Evolutionary conservation across 2,797 vertebrate species (phyloP), one percentile per base, ranked within the genome.

Genomic region (Thripadectes ignobilis): DNA sequence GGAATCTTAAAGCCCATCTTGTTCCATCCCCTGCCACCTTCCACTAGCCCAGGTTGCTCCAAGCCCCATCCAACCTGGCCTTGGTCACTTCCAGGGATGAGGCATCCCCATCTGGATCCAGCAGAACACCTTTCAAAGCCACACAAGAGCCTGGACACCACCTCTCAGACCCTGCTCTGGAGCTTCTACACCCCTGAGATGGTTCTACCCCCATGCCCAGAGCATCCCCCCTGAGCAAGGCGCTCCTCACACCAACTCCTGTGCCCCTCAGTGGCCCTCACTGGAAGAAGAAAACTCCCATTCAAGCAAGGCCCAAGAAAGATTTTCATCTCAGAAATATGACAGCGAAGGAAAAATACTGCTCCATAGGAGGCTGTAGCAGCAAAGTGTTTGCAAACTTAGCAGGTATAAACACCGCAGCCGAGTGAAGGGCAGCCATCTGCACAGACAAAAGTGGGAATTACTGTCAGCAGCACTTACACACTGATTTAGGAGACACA

Each of bases 401-500:
- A 32, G 32, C 93, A 92, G 95, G 91, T 79, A 75, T 74, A 84
- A 82, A 45, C 52, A 69, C 85, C n/a, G 11, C 67, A 85, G 89
- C 68, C 29, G 67, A 32, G 86, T 23, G 82, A 96, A 91, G 95
- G 91, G 69, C 87, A 92, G 87, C 89, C 91, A 55, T 90, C 69
- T 86, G 87, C 89, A 78, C 91, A 72, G 92, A 27, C 91, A 80
- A 81, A 73, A 92, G 87, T 92, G 95, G 87, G 80, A 89, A 88
- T 93, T 57, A 30, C 91, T 96, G 87, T 92, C 93, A 93, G 95
- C 95, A 93, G 87, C 93, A 68, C 89, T 94, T 84, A 77, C 43
- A 55, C 89, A 24, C 51, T 92, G 95, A 95, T 91, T 96, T 85
- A 96, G 85, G 92, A 91, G 65, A 27, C 81, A 62, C 24, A 39